These are phyloP conservation scores for Bambusicola thoracicus DNA, from an alignment of 2,113 vertebrate genomes.

Conservation along the genomic window DNA sequence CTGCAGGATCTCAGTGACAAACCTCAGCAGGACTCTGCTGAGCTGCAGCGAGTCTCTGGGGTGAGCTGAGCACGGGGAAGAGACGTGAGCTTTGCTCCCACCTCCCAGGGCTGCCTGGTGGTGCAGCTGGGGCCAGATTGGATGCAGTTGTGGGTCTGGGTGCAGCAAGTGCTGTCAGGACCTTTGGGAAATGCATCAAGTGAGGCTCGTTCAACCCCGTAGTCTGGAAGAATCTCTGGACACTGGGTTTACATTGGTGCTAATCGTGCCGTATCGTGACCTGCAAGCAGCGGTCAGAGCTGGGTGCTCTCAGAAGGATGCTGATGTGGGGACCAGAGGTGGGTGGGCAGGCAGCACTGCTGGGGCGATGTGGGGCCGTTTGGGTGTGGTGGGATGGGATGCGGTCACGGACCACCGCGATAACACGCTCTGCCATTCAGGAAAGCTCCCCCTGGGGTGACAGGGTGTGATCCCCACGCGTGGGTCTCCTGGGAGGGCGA, in stretches of 20 bases:
- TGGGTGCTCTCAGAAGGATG: fast-evolving
- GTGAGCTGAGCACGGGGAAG: not conserved
- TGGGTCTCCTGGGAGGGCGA: fast-evolving
- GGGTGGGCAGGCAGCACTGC: too few species aligned
- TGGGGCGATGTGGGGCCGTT: not conserved
- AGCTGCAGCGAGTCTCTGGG: not conserved
- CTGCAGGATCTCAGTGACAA: not conserved
- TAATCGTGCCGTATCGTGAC: not conserved
- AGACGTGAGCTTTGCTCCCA: not conserved
- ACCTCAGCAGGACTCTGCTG: fast-evolving
- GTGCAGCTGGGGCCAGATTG: not conserved
- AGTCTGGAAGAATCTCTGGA: not conserved
- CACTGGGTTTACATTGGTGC: not conserved
- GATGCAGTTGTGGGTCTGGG: not conserved
- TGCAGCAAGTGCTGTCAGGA: not conserved
- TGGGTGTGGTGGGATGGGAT: fast-evolving
- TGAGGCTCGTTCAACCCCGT: not conserved
- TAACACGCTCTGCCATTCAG: fast-evolving
- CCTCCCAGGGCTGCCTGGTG: not conserved
- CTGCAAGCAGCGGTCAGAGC: not conserved
- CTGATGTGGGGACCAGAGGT: not conserved
- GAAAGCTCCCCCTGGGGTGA: fast-evolving
- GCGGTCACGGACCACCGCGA: fast-evolving
- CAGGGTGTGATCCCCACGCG: fast-evolving
- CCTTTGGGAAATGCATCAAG: not conserved